phyloP scores from a whole-genome alignment of 2,113 vertebrate genomes.

The Rattus norvegicus region DNA sequence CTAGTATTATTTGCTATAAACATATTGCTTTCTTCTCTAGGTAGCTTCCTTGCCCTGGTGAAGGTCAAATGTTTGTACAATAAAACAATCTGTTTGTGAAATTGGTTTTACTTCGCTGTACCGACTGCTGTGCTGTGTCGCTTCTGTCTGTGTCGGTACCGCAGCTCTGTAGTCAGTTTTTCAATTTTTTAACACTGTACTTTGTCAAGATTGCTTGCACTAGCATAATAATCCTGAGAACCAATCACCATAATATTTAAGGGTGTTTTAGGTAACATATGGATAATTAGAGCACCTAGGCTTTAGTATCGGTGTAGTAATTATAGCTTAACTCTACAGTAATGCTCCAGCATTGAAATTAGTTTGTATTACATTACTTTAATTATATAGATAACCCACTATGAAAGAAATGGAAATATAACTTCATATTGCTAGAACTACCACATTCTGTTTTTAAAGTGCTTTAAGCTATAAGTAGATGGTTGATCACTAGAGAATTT shows the following conservation, averaged over 20 bases:
- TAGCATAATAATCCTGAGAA: not conserved
- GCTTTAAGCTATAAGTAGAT: not conserved
- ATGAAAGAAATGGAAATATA: not conserved
- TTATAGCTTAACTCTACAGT: not conserved
- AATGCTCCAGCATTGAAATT: not conserved
- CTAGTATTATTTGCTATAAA: not conserved
- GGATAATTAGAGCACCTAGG: not conserved
- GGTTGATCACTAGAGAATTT: not conserved
- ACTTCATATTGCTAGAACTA: not conserved
- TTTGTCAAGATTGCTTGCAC: not conserved
- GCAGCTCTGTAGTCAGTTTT: not conserved
- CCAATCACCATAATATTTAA: not conserved
- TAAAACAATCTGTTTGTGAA: not conserved
- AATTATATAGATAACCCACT: not conserved
- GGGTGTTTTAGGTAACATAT: not conserved
- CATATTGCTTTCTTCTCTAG: not conserved
- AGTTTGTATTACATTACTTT: not conserved
- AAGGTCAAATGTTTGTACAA: not conserved
- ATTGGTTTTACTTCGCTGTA: not conserved
- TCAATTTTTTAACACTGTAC: not conserved
- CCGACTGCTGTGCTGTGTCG: not conserved
- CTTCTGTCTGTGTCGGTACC: not conserved
- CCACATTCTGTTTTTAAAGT: constrained; percentile 4
- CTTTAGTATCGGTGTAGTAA: not conserved
- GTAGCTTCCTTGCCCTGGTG: not conserved